Evolutionary conservation across 2,797 vertebrate species (phyloP).

Genomic region (Parauchenoglanis punctatus): DNA sequence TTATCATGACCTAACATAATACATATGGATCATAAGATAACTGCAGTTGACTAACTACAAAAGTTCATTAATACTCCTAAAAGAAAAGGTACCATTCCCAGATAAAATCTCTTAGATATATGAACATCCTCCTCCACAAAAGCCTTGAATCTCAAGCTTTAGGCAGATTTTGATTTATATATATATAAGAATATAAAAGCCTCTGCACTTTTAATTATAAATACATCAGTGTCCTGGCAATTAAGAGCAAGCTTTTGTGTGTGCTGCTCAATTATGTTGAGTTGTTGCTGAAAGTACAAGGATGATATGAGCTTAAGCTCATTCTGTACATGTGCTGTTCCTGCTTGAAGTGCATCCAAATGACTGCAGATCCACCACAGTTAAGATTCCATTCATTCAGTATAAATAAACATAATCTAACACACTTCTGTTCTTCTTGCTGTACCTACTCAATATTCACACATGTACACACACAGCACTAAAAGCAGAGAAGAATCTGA

Average conservation of each 20-base stretch:
- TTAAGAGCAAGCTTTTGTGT: neutral
- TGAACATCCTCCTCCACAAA: neutral
- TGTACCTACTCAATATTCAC: slow-evolving; percentile 24
- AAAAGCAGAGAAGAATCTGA: slow-evolving; percentile 14
- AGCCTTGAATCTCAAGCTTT: neutral
- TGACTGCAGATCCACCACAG: neutral
- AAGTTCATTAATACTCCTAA: neutral
- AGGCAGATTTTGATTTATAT: neutral
- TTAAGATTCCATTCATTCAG: neutral
- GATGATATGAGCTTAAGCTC: neutral
- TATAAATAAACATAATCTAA: slow-evolving; percentile 9
- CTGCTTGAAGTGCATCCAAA: slow-evolving; percentile 1
- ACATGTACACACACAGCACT: slow-evolving; percentile 6
- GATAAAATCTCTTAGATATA: neutral
- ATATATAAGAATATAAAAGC: neutral
- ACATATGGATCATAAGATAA: neutral
- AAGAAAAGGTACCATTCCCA: neutral
- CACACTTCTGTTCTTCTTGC: slow-evolving; percentile 27
- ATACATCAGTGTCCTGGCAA: neutral
- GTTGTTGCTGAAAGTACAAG: slow-evolving; percentile 14
- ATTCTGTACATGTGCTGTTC: slow-evolving; percentile 8
- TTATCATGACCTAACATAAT: neutral
- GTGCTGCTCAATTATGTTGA: neutral
- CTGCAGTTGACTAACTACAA: slow-evolving; percentile 4
- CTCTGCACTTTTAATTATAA: slow-evolving; percentile 26